Base-by-base conservation (phyloP, 53 echinoderm and acorn worm species). In the Antedon mediterranea region DNA sequence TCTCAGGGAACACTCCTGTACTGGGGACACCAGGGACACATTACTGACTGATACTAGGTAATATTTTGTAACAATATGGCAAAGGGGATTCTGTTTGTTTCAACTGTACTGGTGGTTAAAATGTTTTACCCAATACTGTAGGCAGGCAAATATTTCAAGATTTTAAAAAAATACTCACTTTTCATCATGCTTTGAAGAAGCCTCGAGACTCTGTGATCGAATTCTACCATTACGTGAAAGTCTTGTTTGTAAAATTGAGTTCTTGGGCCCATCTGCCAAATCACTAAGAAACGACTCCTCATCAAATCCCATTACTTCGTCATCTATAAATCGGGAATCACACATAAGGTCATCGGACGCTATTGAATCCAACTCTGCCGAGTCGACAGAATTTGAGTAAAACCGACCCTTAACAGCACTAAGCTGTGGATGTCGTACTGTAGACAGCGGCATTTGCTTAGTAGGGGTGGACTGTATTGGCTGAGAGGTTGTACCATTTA, bases 301-400 rank as follows among this genome's bases (percentile, higher is more conserved):
- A 57, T 31, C 74, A 30, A 44, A 27, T 27, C 82, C 82, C 28
- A 86, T 78, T 77, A 78, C 72, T 30, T 83, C 83, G 29, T 87
- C 87, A 43, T 83, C 87, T 28, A 83, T 73, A 83, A 75, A 83
- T 31, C 83, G 43, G 31, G 78, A 78, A 72, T 97, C 97, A 72
- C 92, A 97, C 97, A 97, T 97, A 13, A 97, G 88, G 77, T 97
- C 97, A 72, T 97, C 97, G 0, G 97, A 97, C 29, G 86, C 89
- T 30, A 97, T 72, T 4, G 97, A 97, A 83, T 97, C 92, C 34
- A 85, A 76, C 43, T 89, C 90, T 26, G 83, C 81, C 4, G 95
- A 95, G 72, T 97, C 97, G 28, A 97, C 81, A 9, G 91, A 91
- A 75, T 81, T 84, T 23, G 87, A 87, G 18, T 33, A 20, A 32